phyloP scores from a whole-genome alignment of 1,140 invertebrate species.

The Dendrolimus kikuchii region DNA sequence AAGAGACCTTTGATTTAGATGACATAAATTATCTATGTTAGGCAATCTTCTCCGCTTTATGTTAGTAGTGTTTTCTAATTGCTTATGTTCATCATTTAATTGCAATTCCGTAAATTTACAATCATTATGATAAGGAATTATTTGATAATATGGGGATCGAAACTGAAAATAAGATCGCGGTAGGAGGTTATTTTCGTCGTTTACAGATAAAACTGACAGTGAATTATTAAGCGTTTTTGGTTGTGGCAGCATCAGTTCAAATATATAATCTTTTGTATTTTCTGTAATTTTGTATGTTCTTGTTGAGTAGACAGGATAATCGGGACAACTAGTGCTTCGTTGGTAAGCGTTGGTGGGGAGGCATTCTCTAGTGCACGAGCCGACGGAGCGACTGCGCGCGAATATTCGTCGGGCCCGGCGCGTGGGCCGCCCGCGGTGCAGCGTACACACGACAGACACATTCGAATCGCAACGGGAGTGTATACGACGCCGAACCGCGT shows the following conservation, averaged over 20 bases:
- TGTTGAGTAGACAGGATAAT: slow-evolving; percentile 22
- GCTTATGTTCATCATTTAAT: background rate
- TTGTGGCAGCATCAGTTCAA: slow-evolving; percentile 23
- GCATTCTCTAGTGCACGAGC: slow-evolving; percentile 25
- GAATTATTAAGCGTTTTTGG: background rate
- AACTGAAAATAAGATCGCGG: too few relatives aligned
- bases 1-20: slow-evolving; percentile 10
- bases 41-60: slow-evolving; percentile 16
- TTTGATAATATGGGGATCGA: too few relatives aligned
- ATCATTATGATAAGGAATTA: too few relatives aligned
- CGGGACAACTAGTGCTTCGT: slow-evolving; percentile 35
- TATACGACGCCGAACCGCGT: slow-evolving; percentile 15
- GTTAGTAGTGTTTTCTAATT: background rate
- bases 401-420: slow-evolving; percentile 28
- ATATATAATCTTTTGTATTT: slow-evolving; percentile 30
- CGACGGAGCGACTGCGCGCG: slow-evolving; percentile 34
- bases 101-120: too few relatives aligned
- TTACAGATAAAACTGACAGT: too few relatives aligned
- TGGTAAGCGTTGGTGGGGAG: slow-evolving; percentile 23
- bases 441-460: slow-evolving; percentile 2
- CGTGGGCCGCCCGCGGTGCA: slow-evolving; percentile 18
- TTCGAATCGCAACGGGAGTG: slow-evolving; percentile 4
- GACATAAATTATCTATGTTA: slow-evolving; percentile 14
- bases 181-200: too few relatives aligned
- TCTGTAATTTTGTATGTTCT: slow-evolving; percentile 41